Conservation (phyloP, 2,797 vertebrate genomes). For the Mionectes olivaceus region DNA sequence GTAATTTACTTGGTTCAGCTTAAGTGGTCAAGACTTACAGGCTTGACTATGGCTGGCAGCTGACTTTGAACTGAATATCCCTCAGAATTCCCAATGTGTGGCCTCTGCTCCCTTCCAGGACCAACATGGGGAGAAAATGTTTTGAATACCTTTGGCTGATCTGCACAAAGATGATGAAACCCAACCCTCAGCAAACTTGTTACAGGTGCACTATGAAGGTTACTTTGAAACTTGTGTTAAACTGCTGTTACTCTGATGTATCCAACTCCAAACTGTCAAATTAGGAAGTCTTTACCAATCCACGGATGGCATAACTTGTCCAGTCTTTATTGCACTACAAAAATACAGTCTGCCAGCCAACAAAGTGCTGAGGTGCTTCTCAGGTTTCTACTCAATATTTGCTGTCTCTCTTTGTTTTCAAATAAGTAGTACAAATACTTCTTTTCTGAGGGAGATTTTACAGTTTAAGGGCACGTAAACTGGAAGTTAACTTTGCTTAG, state of each 20-base stretch:
- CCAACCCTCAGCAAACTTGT: accelerated
- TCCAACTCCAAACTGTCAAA: neutral
- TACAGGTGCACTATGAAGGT: neutral
- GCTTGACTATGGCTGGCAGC: no score
- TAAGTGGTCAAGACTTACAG: neutral
- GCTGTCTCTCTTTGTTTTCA: neutral
- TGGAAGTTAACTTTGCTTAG: neutral
- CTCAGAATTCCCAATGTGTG: neutral
- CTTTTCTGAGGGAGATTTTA: neutral
- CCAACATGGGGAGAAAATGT: neutral
- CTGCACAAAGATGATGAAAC: neutral
- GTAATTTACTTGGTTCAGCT: neutral
- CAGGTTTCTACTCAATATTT: neutral
- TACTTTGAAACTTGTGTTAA: neutral
- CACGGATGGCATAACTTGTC: neutral
- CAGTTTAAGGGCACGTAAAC: neutral
- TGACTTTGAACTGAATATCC: neutral
- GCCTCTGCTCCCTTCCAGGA: neutral
- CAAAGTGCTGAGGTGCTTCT: neutral
- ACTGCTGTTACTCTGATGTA: accelerated
- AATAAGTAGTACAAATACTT: neutral
- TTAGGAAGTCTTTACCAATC: neutral
- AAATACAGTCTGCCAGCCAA: neutral
- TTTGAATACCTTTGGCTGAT: neutral
- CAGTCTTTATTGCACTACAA: neutral